phyloP scores from a whole-genome alignment of 2,888 invertebrate species.

The Hyppa rectilinea region DNA sequence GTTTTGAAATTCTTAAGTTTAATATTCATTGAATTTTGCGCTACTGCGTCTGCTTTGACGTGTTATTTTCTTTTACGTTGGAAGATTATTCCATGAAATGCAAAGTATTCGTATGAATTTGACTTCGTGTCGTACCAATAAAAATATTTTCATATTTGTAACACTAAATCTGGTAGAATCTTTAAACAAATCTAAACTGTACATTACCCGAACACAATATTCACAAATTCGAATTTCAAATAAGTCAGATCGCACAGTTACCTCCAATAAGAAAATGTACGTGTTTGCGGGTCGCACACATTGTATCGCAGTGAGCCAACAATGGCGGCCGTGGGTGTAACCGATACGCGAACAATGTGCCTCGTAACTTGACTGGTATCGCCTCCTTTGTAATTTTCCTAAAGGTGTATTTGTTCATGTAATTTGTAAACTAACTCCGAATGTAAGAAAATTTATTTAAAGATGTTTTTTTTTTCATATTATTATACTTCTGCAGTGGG shows the following conservation, averaged over 20 bases:
- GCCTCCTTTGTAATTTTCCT: slow-evolving; percentile 41
- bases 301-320: slow-evolving; percentile 41
- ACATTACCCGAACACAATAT: slow-evolving; percentile 17
- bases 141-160: background rate
- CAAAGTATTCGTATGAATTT: background rate
- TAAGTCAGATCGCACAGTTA: slow-evolving; percentile 37
- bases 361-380: slow-evolving; percentile 51
- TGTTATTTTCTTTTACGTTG: slow-evolving; percentile 8
- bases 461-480: background rate
- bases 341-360: slow-evolving; percentile 58
- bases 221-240: slow-evolving; percentile 35
- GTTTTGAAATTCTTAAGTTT: slow-evolving; percentile 48
- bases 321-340: slow-evolving; percentile 56
- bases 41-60: background rate
- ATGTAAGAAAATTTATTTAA: background rate
- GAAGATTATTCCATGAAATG: background rate
- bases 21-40: slow-evolving; percentile 12
- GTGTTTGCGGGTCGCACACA: slow-evolving; percentile 48
- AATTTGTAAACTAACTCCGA: slow-evolving; percentile 22
- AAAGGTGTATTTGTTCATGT: slow-evolving; percentile 39
- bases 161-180: slow-evolving; percentile 1
- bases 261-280: slow-evolving; percentile 46
- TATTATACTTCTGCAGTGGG: background rate
- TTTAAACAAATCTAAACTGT: background rate
- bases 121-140: background rate